phyloP scores from a whole-genome alignment of 2,797 vertebrate species.

The Lerista edwardsae region DNA sequence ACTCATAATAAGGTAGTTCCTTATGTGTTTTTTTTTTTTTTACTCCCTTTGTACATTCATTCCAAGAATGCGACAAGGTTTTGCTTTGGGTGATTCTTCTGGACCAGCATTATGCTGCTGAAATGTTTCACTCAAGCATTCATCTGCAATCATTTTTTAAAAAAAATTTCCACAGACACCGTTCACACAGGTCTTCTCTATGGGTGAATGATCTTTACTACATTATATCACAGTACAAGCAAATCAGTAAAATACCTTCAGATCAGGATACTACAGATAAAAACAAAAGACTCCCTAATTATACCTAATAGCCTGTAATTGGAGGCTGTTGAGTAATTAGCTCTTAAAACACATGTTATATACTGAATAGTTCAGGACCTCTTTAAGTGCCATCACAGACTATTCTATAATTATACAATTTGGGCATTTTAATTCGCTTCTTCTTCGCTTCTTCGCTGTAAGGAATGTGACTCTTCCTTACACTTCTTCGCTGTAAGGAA shows the following conservation, averaged over 20 bases:
- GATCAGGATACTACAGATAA: neutral
- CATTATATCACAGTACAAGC: neutral
- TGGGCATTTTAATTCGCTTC: slow-evolving; percentile 31
- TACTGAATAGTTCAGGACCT: slow-evolving; percentile 26
- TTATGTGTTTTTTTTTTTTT: no score
- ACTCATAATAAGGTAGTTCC: no score
- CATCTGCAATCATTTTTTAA: neutral
- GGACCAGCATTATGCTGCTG: neutral
- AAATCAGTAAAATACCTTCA: neutral
- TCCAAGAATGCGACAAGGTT: slow-evolving; percentile 18
- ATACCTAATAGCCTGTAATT: slow-evolving; percentile 19
- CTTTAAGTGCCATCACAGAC: slow-evolving; percentile 17
- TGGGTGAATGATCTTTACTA: neutral
- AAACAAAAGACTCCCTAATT: slow-evolving; percentile 12
- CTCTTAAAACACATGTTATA: slow-evolving; percentile 26
- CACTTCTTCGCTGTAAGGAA: neutral
- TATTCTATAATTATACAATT: slow-evolving; percentile 29
- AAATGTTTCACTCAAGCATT: neutral
- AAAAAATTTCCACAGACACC: neutral
- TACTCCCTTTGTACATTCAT: slow-evolving; percentile 37
- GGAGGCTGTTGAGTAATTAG: slow-evolving; percentile 28
- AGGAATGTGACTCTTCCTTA: neutral
- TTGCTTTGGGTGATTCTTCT: neutral
- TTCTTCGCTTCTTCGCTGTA: neutral
- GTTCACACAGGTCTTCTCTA: neutral